Conservation (phyloP, 2,797 vertebrate genomes). For the Hephaestus fuliginosus region DNA sequence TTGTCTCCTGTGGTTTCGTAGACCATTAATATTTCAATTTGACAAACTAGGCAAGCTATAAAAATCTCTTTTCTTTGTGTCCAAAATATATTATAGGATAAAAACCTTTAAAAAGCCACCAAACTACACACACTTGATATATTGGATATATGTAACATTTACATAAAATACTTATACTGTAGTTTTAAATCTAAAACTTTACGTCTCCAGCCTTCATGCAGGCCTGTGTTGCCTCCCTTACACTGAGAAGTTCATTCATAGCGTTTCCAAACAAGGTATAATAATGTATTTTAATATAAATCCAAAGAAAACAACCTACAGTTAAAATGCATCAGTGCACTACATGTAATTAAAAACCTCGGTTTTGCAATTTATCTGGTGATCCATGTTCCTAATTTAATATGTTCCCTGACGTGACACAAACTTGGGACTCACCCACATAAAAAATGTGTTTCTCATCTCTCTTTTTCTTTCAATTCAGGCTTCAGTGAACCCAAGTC, state of each 20-base stretch:
- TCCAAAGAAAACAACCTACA: not conserved
- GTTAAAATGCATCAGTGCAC: not conserved
- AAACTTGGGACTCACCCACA: constrained; percentile 6
- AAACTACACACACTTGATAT: not conserved
- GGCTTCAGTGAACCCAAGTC: not conserved
- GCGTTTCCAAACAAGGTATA: not conserved
- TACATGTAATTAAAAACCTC: not conserved
- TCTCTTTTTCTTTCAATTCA: not conserved
- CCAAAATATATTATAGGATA: not conserved
- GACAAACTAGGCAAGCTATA: constrained; percentile 5
- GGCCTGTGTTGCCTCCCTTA: not conserved
- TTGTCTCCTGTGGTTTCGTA: constrained; percentile 51
- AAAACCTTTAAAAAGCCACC: not conserved
- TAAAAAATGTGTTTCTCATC: constrained; percentile 33
- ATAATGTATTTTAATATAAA: constrained; percentile 11
- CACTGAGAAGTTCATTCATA: not conserved
- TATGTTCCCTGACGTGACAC: constrained; percentile 5
- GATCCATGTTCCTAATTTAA: not conserved
- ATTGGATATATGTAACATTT: not conserved
- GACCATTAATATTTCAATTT: constrained; percentile 27
- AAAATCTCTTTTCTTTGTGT: not conserved
- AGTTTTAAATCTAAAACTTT: not conserved
- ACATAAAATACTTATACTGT: not conserved
- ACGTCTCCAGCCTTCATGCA: not conserved
- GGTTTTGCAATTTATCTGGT: not conserved